These are phyloP conservation scores for Hycleus cichorii DNA, from an alignment of 1,140 invertebrate species.

Conservation along the genomic window DNA sequence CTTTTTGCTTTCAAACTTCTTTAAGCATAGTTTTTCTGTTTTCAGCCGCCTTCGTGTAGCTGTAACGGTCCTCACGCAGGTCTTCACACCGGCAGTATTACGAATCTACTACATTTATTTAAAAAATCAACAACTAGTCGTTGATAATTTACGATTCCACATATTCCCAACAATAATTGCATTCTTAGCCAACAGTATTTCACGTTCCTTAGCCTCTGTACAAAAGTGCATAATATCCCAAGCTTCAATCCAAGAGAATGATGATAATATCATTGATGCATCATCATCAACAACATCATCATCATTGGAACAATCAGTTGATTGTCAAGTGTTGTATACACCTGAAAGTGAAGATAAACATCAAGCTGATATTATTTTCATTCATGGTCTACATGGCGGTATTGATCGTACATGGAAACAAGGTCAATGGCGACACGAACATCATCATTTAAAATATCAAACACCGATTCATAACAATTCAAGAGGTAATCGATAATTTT, in stretches of 20 bases:
- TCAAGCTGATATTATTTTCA: constrained; percentile 50
- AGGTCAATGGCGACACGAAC: constrained; percentile 44
- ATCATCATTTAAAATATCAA: constrained; percentile 37
- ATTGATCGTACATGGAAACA: constrained; percentile 51
- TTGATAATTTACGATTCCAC: constrained; percentile 37
- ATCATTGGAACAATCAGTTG: constrained; percentile 36
- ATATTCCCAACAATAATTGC: constrained; percentile 43
- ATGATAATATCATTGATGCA: constrained; percentile 1
- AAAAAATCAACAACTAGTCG: constrained; percentile 32
- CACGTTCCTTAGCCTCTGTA: constrained; percentile 43
- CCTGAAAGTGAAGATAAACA: constrained; percentile 35
- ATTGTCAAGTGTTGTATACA: constrained; percentile 40
- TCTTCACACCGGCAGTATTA: constrained; percentile 30
- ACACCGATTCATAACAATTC: constrained; percentile 24
- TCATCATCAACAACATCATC: constrained; percentile 4
- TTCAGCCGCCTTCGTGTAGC: constrained; percentile 34
- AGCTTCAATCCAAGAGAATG: constrained; percentile 3
- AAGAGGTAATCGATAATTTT: constrained; percentile 15
- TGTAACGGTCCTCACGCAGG: constrained; percentile 24
- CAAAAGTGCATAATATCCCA: constrained; percentile 35
- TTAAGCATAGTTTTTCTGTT: neutral
- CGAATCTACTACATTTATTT: constrained; percentile 30
- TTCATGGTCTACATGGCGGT: constrained; percentile 52
- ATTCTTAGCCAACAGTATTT: constrained; percentile 46
- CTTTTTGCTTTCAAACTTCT: neutral